phyloP scores from a whole-genome alignment of 2,797 vertebrate species.

The Etheostoma perlongum region DNA sequence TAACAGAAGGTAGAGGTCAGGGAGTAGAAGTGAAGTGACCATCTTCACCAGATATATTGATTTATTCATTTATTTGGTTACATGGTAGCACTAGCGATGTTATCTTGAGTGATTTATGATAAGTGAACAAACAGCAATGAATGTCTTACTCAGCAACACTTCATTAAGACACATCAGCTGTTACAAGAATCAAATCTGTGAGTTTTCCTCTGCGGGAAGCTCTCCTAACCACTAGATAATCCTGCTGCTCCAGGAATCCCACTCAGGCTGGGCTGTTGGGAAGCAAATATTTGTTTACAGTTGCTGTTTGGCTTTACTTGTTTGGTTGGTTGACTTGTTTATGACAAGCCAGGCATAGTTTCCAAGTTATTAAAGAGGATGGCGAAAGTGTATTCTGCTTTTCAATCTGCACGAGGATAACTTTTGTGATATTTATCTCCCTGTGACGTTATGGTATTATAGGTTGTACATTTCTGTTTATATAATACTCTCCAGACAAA shows the following conservation, averaged over 20 bases:
- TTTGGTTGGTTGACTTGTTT: constrained; percentile 61
- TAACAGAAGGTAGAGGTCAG: background rate
- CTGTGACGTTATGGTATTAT: too few species aligned
- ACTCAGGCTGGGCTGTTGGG: constrained; percentile 39
- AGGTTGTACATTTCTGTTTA: background rate
- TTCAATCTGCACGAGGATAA: constrained; percentile 2
- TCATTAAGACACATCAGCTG: constrained; percentile 29
- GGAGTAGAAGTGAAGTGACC: background rate
- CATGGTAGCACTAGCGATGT: background rate
- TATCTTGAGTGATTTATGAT: background rate
- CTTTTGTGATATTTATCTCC: too few species aligned
- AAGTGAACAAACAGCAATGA: background rate
- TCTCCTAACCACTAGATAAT: constrained; percentile 28
- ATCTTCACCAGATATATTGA: background rate
- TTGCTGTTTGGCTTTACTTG: constrained; percentile 37
- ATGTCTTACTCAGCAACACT: constrained; percentile 6
- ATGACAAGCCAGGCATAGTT: constrained; percentile 53
- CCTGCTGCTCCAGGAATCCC: constrained; percentile 21
- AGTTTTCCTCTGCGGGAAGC: constrained; percentile 17
- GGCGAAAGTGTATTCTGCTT: constrained; percentile 38
- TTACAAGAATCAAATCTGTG: constrained; percentile 31
- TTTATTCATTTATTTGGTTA: constrained; percentile 2
- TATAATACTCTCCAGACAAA: background rate
- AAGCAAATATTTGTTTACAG: constrained; percentile 58
- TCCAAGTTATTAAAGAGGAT: constrained; percentile 54